Conservation (phyloP, 2,888 invertebrate genomes). For the Amphipoea lucens region DNA sequence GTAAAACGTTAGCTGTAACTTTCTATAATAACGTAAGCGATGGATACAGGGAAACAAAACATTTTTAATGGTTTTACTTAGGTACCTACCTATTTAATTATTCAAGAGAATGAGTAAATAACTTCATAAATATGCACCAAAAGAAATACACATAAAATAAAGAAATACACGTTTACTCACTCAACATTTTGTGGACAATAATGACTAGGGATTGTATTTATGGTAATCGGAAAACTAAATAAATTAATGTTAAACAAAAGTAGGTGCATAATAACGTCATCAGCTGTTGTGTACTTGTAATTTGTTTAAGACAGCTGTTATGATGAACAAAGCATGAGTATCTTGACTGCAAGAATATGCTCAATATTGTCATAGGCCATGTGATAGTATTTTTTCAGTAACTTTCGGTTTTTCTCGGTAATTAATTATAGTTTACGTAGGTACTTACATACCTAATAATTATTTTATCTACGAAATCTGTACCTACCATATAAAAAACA, state of each 20-base stretch:
- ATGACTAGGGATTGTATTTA: conserved; percentile 23
- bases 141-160: background rate
- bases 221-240: conserved; percentile 24
- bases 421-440: background rate
- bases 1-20: background rate
- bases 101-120: background rate
- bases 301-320: conserved; percentile 6
- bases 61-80: conserved; percentile 8
- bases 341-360: background rate
- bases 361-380: background rate
- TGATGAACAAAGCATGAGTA: background rate
- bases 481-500: no score
- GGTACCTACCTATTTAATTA: background rate
- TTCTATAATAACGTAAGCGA: background rate
- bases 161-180: conserved; percentile 8
- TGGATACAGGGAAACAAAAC: background rate
- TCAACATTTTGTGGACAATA: conserved; percentile 19
- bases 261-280: conserved; percentile 22
- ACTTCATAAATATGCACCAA: background rate
- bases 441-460: background rate
- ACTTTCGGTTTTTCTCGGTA: background rate
- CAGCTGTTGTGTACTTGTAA: background rate
- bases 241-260: conserved; percentile 15
- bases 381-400: background rate
- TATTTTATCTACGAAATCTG: no score